Percentiles rank a stretch among this genome's conserved stretches.
phyloP scores from a whole-genome alignment of 1,140 invertebrate species.

The Metaphire vulgaris region DNA sequence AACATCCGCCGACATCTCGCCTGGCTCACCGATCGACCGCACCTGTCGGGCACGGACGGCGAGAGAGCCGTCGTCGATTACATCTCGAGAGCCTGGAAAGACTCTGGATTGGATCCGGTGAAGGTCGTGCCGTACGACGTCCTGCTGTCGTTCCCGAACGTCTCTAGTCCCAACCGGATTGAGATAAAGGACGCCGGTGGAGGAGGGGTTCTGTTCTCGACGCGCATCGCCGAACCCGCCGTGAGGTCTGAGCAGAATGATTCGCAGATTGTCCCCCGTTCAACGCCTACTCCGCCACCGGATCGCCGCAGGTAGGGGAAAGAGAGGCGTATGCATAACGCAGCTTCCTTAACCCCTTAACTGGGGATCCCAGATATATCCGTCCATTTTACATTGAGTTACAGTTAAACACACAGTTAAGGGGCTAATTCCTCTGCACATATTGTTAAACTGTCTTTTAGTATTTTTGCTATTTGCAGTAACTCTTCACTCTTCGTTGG shows the following conservation, averaged over 20 bases:
- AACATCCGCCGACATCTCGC: conserved; percentile 29
- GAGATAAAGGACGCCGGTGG: neutral
- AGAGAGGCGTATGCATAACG: no score
- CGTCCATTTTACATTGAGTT: no score
- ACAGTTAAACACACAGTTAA: no score
- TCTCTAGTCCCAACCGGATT: conserved; percentile 33
- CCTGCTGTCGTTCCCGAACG: conserved; percentile 45
- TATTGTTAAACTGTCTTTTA: no score
- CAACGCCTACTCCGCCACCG: conserved; percentile 38
- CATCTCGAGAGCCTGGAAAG: conserved; percentile 36
- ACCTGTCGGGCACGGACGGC: conserved; percentile 40
- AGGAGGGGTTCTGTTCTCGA: conserved; percentile 20
- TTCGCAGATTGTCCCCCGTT: conserved; percentile 42
- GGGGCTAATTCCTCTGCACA: no score
- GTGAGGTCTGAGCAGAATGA: conserved; percentile 39
- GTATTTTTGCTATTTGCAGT: no score
- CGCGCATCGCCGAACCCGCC: conserved; percentile 35
- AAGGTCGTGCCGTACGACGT: conserved; percentile 42
- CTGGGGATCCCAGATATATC: no score
- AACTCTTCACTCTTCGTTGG: no score
- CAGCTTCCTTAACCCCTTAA: no score
- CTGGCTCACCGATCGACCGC: conserved; percentile 38
- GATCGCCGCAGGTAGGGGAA: conserved; percentile 23
- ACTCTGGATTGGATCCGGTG: conserved; percentile 38
- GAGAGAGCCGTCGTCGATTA: conserved; percentile 37